A percentile compares a stretch with the other conserved stretches of the same genome.
Conservation (phyloP, 1,140 invertebrate species). For the Drosophila guanche region DNA sequence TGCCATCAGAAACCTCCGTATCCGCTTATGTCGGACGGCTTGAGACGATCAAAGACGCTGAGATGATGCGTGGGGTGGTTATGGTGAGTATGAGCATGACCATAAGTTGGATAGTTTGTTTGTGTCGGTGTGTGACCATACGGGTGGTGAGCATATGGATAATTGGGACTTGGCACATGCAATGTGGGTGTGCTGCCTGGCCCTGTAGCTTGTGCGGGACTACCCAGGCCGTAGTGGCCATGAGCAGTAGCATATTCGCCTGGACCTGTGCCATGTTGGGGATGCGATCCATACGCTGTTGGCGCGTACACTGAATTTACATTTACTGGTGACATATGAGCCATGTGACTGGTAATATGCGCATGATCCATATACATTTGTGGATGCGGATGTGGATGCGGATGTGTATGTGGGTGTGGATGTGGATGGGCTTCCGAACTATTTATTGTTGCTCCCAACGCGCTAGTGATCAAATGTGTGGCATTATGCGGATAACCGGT, state of each 20-base stretch:
- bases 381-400: constrained; percentile 48
- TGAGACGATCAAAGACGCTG: constrained; percentile 78
- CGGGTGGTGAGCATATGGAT: constrained; percentile 61
- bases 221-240: constrained; percentile 23
- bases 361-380: constrained; percentile 78
- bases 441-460: constrained; percentile 47
- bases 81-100: constrained; percentile 47
- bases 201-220: constrained; percentile 34
- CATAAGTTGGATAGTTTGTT: constrained; percentile 54
- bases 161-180: constrained; percentile 80
- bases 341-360: constrained; percentile 49
- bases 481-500: constrained; percentile 66
- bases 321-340: constrained; percentile 53
- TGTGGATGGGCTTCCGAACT: constrained; percentile 39
- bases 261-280: constrained; percentile 39
- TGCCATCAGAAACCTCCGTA: constrained; percentile 74
- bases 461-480: constrained; percentile 63
- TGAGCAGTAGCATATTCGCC: constrained; percentile 26
- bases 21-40: constrained; percentile 76
- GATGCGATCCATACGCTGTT: constrained; percentile 42
- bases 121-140: constrained; percentile 55
- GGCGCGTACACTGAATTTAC: constrained; percentile 67
- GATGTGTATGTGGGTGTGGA: constrained; percentile 55
- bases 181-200: constrained; percentile 61
- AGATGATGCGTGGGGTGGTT: constrained; percentile 68